A percentile compares a stretch with the other conserved stretches of the same genome.
Conservation (phyloP, 2,113 vertebrate species). For the Aldabrachelys gigantea region DNA sequence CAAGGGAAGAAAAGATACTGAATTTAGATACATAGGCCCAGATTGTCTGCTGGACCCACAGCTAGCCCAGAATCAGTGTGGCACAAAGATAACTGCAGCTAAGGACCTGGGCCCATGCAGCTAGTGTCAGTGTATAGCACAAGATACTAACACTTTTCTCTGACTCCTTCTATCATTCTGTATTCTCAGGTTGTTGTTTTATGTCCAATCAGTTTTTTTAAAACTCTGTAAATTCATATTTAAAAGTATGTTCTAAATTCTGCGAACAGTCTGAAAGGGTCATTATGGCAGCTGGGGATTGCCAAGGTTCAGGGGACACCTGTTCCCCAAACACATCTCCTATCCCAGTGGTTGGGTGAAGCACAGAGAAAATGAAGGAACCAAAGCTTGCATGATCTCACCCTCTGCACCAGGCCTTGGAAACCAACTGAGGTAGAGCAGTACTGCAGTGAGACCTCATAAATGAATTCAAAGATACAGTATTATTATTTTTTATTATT, state of each 20-base stretch:
- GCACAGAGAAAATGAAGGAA: rapidly evolving
- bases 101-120: background rate
- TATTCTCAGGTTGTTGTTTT: background rate
- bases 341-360: rapidly evolving
- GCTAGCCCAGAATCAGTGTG: background rate
- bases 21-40: background rate
- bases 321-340: background rate
- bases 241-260: background rate
- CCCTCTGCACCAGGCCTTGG: background rate
- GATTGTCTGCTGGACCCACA: background rate
- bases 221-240: background rate
- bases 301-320: background rate
- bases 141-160: background rate
- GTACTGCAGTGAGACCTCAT: background rate
- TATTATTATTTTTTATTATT: background rate
- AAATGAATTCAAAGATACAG: background rate
- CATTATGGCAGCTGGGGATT: rapidly evolving
- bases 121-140: background rate
- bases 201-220: background rate
- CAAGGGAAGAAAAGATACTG: background rate
- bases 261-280: background rate
- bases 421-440: background rate
- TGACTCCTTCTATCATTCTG: background rate
- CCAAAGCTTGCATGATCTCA: background rate
- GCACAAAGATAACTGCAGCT: background rate